These are phyloP conservation scores for Ochotona curzoniae DNA, from an alignment of 2,113 vertebrate genomes.

Conservation along the genomic window DNA sequence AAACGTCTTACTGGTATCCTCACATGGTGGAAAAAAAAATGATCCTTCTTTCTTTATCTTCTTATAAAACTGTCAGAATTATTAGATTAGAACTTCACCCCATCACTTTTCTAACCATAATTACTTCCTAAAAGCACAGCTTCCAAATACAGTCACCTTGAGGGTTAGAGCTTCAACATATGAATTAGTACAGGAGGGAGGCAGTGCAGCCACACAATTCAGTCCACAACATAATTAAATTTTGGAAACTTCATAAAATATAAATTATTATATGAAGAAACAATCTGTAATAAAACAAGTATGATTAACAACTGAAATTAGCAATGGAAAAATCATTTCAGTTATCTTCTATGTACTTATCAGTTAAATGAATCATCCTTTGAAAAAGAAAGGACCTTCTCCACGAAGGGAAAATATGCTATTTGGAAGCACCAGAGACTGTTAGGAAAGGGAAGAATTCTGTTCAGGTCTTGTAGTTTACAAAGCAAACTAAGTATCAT, in stretches of 20 bases:
- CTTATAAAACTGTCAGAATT: background rate
- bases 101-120: background rate
- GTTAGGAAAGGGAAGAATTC: background rate
- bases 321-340: background rate
- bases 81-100: background rate
- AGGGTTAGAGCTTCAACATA: background rate
- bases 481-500: slow-evolving; percentile 12
- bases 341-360: background rate
- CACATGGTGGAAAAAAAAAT: background rate
- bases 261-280: slow-evolving; percentile 45
- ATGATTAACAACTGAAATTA: background rate
- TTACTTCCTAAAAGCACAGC: background rate
- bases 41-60: background rate
- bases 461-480: background rate
- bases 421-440: background rate
- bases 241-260: background rate
- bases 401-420: background rate
- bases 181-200: background rate
- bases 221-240: background rate
- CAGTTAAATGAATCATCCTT: background rate
- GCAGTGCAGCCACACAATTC: background rate
- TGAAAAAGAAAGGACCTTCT: background rate
- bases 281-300: background rate
- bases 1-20: background rate
- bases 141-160: background rate